Evolutionary conservation across 2,113 vertebrate species (phyloP).

Genomic region (Petrocephalus microphthalmus): DNA sequence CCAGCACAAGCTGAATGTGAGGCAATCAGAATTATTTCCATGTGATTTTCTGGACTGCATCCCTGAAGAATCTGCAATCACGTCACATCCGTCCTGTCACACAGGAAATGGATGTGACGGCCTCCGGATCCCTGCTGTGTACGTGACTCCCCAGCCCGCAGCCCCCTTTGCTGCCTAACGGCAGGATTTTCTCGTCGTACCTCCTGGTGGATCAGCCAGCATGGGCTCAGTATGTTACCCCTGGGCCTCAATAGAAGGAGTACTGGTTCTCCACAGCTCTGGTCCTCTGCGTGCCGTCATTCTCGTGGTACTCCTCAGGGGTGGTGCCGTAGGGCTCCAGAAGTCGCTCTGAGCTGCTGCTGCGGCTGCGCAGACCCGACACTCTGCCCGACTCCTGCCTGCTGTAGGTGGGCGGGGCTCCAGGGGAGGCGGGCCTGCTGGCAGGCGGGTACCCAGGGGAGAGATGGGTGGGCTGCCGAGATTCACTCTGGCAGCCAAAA

Average conservation of each 20-base stretch:
- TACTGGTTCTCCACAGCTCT: conserved; percentile 95
- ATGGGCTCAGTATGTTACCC: conserved; percentile 1
- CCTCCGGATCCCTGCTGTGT: background rate
- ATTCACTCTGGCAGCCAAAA: conserved; percentile 65
- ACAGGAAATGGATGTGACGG: background rate
- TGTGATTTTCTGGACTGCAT: conserved; percentile 38
- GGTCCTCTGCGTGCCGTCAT: conserved; percentile 71
- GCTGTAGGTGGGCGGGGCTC: conserved; percentile 50
- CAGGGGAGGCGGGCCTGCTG: conserved; percentile 52
- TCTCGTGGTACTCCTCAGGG: conserved; percentile 76
- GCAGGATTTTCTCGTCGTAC: background rate
- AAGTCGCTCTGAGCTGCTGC: conserved; percentile 78
- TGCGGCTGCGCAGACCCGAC: conserved; percentile 68
- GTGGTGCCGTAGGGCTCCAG: conserved; percentile 63
- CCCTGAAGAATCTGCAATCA: background rate
- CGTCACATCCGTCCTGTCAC: background rate
- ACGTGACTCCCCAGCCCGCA: background rate
- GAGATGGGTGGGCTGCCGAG: conserved; percentile 62
- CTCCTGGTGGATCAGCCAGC: conserved; percentile 23
- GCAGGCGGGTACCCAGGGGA: conserved; percentile 53
- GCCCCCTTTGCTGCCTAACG: conserved; percentile 5
- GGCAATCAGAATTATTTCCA: conserved; percentile 47
- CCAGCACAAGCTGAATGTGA: conserved; percentile 37
- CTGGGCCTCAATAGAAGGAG: conserved; percentile 80
- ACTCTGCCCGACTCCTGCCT: conserved; percentile 47